phyloP scores from a whole-genome alignment of 2,888 invertebrate species.

The Drosophila longiperda region DNA sequence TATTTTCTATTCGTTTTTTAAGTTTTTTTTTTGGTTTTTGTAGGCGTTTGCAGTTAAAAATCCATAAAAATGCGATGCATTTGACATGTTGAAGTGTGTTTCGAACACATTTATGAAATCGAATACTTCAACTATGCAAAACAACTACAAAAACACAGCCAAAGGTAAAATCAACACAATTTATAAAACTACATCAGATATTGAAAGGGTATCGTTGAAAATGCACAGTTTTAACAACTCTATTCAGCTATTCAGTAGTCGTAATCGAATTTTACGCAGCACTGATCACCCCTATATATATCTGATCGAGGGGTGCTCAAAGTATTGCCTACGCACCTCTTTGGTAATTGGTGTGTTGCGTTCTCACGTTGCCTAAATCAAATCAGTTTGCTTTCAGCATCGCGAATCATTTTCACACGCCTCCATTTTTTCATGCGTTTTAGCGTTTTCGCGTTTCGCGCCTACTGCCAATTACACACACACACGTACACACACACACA shows the following conservation, averaged over 20 bases:
- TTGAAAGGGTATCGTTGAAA: background rate
- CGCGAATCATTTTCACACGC: conserved; percentile 62
- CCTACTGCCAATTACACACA: conserved; percentile 54
- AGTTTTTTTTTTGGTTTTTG: conserved; percentile 7
- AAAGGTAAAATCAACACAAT: background rate
- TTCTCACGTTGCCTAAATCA: conserved; percentile 58
- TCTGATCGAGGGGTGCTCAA: background rate
- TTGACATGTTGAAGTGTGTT: conserved; percentile 64
- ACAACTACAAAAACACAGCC: conserved; percentile 3
- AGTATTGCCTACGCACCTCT: conserved; percentile 54
- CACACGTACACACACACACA: background rate
- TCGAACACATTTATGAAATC: conserved; percentile 54
- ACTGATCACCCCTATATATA: conserved; percentile 42
- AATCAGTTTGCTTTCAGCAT: conserved; percentile 56
- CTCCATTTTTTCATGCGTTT: conserved; percentile 46
- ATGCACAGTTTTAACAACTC: conserved; percentile 28
- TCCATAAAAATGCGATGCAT: conserved; percentile 59
- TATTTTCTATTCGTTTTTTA: background rate
- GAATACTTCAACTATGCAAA: conserved; percentile 45
- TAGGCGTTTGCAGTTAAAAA: conserved; percentile 68
- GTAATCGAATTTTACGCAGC: conserved; percentile 58
- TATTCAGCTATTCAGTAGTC: conserved; percentile 39
- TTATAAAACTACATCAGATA: background rate
- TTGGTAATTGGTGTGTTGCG: conserved; percentile 40
- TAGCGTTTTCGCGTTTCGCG: conserved; percentile 52